These are phyloP conservation scores for Acrossocheilus fasciatus DNA, from an alignment of 2,797 vertebrate genomes.

Conservation along the genomic window DNA sequence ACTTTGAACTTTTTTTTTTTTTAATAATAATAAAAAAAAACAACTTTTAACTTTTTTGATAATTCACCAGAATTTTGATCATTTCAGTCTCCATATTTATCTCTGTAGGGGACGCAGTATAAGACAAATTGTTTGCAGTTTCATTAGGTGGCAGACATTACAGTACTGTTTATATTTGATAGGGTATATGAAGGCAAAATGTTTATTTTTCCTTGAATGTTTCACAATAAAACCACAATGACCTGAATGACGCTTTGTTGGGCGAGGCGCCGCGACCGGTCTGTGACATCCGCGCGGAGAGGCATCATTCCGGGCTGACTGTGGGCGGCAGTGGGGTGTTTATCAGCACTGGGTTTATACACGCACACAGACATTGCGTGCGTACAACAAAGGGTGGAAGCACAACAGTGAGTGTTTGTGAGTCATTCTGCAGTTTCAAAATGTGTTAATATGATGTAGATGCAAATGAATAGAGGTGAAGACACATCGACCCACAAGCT, in stretches of 20 bases:
- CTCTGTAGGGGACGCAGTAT: neutral
- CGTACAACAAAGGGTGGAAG: slow-evolving; percentile 44
- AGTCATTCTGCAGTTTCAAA: slow-evolving; percentile 88
- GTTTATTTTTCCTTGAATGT: neutral
- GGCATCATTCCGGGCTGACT: slow-evolving; percentile 31
- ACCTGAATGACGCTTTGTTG: neutral
- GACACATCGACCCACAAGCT: slow-evolving; percentile 48
- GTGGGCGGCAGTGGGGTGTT: slow-evolving; percentile 47
- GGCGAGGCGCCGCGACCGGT: neutral
- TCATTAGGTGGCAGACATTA: neutral
- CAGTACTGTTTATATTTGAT: neutral
- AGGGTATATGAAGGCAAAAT: too few relatives aligned
- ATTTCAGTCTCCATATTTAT: neutral
- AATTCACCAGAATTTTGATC: neutral
- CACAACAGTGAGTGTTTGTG: slow-evolving; percentile 15
- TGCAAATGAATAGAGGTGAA: slow-evolving; percentile 72
- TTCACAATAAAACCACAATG: neutral
- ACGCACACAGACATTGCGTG: slow-evolving; percentile 60
- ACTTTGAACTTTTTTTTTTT: neutral
- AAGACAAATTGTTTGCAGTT: neutral
- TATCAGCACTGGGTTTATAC: slow-evolving; percentile 55
- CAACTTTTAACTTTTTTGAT: neutral
- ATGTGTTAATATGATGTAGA: slow-evolving; percentile 84
- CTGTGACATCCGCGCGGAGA: neutral
- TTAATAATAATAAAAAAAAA: too few relatives aligned